These are phyloP conservation scores for Trichopria drosophilae DNA, from an alignment of 2,888 invertebrate genomes.

Conservation along the genomic window DNA sequence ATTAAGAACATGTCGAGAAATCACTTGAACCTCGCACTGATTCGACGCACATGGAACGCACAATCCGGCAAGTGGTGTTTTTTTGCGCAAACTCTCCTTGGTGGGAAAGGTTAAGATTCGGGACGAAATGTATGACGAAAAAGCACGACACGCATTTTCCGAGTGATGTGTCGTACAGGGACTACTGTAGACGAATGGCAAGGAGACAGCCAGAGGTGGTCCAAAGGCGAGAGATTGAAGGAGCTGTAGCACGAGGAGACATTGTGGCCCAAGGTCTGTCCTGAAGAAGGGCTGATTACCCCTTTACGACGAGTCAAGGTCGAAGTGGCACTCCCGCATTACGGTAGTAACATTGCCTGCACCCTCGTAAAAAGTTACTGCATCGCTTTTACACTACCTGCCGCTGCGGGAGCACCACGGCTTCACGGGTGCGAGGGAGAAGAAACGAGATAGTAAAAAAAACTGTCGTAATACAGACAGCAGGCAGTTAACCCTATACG, in stretches of 20 bases:
- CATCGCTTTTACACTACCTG: conserved; percentile 39
- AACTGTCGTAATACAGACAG: conserved; percentile 38
- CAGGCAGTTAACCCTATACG: conserved; percentile 45
- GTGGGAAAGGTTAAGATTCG: no score
- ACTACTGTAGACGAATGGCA: conserved; percentile 53
- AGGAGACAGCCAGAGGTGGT: conserved; percentile 38
- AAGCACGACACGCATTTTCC: conserved; percentile 36
- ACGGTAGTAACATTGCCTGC: conserved; percentile 31
- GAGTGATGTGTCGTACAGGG: conserved; percentile 53
- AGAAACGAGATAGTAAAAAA: conserved; percentile 30
- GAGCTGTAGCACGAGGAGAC: conserved; percentile 37
- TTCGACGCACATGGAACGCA: no score
- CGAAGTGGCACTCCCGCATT: conserved; percentile 30
- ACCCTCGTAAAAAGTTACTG: conserved; percentile 48
- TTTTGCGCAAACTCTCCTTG: no score
- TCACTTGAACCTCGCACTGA: no score
- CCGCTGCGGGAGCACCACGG: conserved; percentile 14
- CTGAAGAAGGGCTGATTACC: conserved; percentile 55
- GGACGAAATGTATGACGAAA: conserved; percentile 32
- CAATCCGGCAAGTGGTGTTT: no score
- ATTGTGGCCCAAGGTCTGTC: conserved; percentile 52
- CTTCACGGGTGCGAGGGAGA: conserved; percentile 6
- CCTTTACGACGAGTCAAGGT: conserved; percentile 56
- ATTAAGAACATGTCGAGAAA: no score
- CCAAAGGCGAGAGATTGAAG: conserved; percentile 29